Base-by-base conservation (phyloP, 1,140 invertebrate genomes). In the Araneus ventricosus region DNA sequence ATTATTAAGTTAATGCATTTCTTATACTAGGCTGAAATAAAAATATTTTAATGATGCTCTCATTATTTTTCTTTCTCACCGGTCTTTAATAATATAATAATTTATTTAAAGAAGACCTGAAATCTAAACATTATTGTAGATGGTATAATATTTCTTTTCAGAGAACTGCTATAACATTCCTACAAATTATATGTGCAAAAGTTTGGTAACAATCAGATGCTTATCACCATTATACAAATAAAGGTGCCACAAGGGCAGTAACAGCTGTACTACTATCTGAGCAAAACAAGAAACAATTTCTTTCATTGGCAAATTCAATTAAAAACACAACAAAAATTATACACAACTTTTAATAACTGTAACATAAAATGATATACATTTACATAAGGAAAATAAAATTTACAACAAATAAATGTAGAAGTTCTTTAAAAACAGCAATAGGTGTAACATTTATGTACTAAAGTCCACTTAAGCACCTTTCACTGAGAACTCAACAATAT, bases 301-400 rank as follows among this genome's bases (percentile, higher is more conserved):
- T 52, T 52, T 52, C 45, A 52, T 67, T 30, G 63, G 63, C 63
- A 27, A 30, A 27, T 67, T 67, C n/a, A n/a, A 67, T 67, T 67
- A 67, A 67, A 63, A 30, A 67, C 63, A 67, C 27, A 67, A 67
- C 63, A 67, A 45, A 45, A n/a, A 75, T 37, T 34, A 75, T 75
- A 75, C 17, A 75, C 34, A 75, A 75, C 30, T 34, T 75, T 75
- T 34, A 20, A 75, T 37, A 75, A 34, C 34, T 37, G 20, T 37
- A 75, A 75, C 70, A 75, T 67, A 30, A 20, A 75, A 75, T 75
- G 30, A 20, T 75, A 75, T 75, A 37, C 70, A 75, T 75, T 75
- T 75, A 75, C 70, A 75, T 22, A 75, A 75, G 30, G 34, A 75
- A 34, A 37, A 34, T 27, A 34, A 30, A 20, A 37, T 34, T 34